These are phyloP conservation scores for Oasisia sp. DNA, from an alignment of 2,888 invertebrate species.

Conservation along the genomic window DNA sequence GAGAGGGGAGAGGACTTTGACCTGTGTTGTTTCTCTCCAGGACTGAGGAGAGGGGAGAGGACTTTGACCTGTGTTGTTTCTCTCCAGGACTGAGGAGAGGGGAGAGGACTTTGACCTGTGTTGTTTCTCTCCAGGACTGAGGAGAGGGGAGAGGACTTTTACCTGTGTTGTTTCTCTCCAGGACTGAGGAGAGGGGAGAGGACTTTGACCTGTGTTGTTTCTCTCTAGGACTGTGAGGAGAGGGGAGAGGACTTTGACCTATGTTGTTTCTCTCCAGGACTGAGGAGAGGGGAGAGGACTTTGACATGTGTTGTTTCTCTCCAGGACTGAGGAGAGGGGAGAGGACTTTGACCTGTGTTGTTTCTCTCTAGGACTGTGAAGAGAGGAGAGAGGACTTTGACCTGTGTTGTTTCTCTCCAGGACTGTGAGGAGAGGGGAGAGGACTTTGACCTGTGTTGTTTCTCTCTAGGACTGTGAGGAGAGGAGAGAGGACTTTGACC, in stretches of 20 bases:
- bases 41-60: conserved; percentile 75
- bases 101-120: conserved; percentile 87
- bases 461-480: too few species aligned
- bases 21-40: conserved; percentile 50
- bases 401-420: too few species aligned
- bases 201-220: conserved; percentile 77
- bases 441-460: too few species aligned
- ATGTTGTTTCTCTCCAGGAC: conserved; percentile 47
- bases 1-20: conserved; percentile 87
- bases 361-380: conserved; percentile 55
- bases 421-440: too few species aligned
- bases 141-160: conserved; percentile 84
- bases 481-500: too few species aligned
- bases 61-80: conserved; percentile 75
- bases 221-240: conserved; percentile 58
- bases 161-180: conserved; percentile 64
- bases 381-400: conserved; percentile 74
- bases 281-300: conserved; percentile 79
- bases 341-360: conserved; percentile 80
- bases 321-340: conserved; percentile 71
- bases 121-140: conserved; percentile 50
- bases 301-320: conserved; percentile 70
- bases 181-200: conserved; percentile 73
- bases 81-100: conserved; percentile 60
- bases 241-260: conserved; percentile 87